These are phyloP conservation scores for Gortyna flavago DNA, from an alignment of 2,888 invertebrate genomes.

Conservation along the genomic window DNA sequence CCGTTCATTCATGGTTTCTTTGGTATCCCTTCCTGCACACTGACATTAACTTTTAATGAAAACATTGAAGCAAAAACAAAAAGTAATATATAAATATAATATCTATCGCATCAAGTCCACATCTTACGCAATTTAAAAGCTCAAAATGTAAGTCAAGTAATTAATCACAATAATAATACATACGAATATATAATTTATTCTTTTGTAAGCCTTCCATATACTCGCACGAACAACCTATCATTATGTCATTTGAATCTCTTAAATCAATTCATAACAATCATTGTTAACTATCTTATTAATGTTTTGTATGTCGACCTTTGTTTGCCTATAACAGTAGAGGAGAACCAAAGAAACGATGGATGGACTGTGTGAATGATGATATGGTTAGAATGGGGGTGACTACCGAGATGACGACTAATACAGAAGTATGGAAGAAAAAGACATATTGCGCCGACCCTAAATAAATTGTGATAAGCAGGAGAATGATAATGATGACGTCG, in stretches of 20 bases:
- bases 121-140: constrained; percentile 22
- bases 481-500: no score
- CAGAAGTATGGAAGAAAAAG: no score
- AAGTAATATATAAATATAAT: neutral
- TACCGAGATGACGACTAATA: no score
- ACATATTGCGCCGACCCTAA: no score
- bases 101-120: constrained; percentile 3
- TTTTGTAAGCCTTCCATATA: constrained; percentile 21
- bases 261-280: constrained; percentile 44
- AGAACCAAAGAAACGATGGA: neutral
- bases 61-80: neutral
- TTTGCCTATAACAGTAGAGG: neutral
- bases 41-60: neutral
- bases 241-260: constrained; percentile 52
- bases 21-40: neutral
- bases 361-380: neutral
- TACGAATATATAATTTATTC: constrained; percentile 36
- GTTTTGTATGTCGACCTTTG: neutral
- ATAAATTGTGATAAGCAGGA: no score
- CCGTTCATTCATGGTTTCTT: no score
- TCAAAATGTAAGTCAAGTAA: constrained; percentile 21
- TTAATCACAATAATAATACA: constrained; percentile 51
- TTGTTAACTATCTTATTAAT: constrained; percentile 12
- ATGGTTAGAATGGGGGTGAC: no score
- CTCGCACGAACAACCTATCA: constrained; percentile 40